phyloP scores from a whole-genome alignment of 2,113 vertebrate species.

The Ophiodon elongatus region DNA sequence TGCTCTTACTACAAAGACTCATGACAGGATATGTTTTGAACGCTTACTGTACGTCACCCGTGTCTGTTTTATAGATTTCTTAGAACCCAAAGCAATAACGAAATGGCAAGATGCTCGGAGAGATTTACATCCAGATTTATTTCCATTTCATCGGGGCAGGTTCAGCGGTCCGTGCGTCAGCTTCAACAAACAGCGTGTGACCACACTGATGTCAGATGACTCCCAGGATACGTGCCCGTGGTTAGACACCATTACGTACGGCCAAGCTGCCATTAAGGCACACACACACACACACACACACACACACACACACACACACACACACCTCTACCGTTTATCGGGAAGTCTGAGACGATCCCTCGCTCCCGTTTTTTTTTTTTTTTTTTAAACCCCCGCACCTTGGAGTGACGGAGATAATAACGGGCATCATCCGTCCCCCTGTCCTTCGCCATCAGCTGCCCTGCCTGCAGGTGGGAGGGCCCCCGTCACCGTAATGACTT shows the following conservation, averaged over 20 bases:
- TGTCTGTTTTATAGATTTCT: background rate
- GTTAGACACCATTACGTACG: slow-evolving; percentile 43
- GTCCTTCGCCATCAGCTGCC: slow-evolving; percentile 40
- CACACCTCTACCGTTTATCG: background rate
- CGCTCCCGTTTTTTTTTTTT: slow-evolving; percentile 10
- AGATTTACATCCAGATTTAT: background rate
- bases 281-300: slow-evolving; percentile 34
- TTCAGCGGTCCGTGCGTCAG: slow-evolving; percentile 42
- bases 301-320: slow-evolving; percentile 28
- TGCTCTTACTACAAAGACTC: background rate
- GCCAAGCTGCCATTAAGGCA: slow-evolving; percentile 59
- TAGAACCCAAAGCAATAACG: background rate
- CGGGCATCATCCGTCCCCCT: slow-evolving; percentile 40
- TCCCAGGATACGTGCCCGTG: slow-evolving; percentile 47
- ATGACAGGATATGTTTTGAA: background rate
- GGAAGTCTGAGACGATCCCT: background rate
- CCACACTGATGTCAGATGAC: slow-evolving; percentile 39
- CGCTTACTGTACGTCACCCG: too few relatives aligned
- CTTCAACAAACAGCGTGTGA: slow-evolving; percentile 35
- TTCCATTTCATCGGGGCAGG: background rate
- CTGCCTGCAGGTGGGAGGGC: slow-evolving; percentile 17
- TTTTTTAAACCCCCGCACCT: background rate
- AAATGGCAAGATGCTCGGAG: background rate
- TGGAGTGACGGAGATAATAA: slow-evolving; percentile 4
- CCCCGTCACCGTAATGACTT: slow-evolving; percentile 44